A percentile compares a stretch with the other conserved stretches of the same genome.
Conservation (phyloP, 2,888 invertebrate genomes). For the Synergus gifuensis region DNA sequence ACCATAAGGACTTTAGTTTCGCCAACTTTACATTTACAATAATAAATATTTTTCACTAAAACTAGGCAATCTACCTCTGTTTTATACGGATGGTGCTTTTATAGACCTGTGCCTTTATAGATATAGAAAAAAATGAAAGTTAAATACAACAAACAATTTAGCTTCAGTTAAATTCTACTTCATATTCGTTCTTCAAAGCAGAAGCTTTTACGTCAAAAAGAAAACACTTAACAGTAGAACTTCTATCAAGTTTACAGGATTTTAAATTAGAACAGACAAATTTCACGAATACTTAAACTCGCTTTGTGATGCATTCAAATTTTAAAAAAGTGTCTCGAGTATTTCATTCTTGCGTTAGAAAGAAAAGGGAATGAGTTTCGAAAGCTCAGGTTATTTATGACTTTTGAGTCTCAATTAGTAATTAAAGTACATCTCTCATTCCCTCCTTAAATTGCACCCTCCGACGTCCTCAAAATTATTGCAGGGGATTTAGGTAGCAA, state of each 20-base stretch:
- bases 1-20: too few relatives aligned
- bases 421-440: constrained; percentile 30
- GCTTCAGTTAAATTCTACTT: background rate
- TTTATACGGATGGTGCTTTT: too few relatives aligned
- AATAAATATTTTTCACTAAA: too few relatives aligned
- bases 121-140: too few relatives aligned
- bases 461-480: constrained; percentile 35
- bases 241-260: background rate
- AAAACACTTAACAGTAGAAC: background rate
- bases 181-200: background rate
- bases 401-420: constrained; percentile 29
- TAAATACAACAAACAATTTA: too few relatives aligned
- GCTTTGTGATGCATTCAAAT: background rate
- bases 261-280: background rate
- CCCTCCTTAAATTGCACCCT: constrained; percentile 30
- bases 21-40: too few relatives aligned
- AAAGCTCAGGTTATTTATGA: constrained; percentile 16
- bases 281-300: constrained; percentile 3
- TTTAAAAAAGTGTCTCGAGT: background rate
- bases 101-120: too few relatives aligned
- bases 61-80: too few relatives aligned
- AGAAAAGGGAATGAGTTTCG: constrained; percentile 2
- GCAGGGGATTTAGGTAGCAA: background rate
- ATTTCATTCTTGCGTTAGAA: background rate
- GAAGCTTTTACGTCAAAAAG: too few relatives aligned